Evolutionary conservation across 2,888 invertebrate species (phyloP), one percentile per base, ranked within the genome.

Genomic region (Caenorhabditis doughertyi): DNA sequence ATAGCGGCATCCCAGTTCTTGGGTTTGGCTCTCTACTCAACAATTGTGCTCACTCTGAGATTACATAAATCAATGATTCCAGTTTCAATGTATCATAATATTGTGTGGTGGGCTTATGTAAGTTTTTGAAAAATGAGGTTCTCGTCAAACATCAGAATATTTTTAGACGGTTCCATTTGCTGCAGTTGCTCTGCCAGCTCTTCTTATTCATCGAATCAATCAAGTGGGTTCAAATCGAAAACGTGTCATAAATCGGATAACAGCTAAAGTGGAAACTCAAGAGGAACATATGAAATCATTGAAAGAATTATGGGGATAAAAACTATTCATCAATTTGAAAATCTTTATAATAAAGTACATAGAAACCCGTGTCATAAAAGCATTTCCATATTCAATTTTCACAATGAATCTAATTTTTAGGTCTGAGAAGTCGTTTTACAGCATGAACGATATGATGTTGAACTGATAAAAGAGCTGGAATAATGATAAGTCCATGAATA

Each of bases 401-500:
- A 11, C 29, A 47, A 62, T 49, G 27, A 35, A 25, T 29, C 44
- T 53, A 44, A 25, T 62, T 60, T 25, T 18, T 42, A 21, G 49
- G 55, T 35, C 71, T 16, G 11, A 79, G 56, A 39, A 42, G 18
- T 8, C 71, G 55, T 42, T 56, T 71, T 5, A 79, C 55, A 27
- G 56, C 79, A 39, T 71, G 71, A 27, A 71, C 51, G 0, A 70
- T 23, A 25, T 73, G 72, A 35, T 73, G 58, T 68, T 83, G 68
- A n/a, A 83, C 79, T 55, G 79, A 83, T n/a, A 87, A 71, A 13
- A 87, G 56, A 53, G 82, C 85, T 32, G 86, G 87, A 47, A 87
- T 84, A 13, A 87, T 51, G 44, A 87, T 65, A 9, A 87, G 65
- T 29, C 85, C 87, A 49, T 87, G 87, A 9, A 87, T 42, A n/a